These are phyloP conservation scores for Andrena trimmerana DNA, from an alignment of 2,888 invertebrate species.

Conservation along the genomic window DNA sequence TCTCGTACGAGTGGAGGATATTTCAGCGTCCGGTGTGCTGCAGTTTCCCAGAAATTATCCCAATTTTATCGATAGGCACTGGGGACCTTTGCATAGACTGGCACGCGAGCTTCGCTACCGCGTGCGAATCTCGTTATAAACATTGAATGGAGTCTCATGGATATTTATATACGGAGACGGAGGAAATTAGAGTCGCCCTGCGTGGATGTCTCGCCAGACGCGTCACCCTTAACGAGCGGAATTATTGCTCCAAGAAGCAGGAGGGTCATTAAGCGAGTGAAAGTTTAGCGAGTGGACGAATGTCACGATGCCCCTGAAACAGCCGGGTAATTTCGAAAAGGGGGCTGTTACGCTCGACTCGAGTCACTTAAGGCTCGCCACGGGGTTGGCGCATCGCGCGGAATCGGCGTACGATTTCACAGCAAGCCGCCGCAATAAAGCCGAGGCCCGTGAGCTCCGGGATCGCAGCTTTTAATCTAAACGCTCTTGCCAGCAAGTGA, in stretches of 20 bases:
- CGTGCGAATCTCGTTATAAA: not conserved
- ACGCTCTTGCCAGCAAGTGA: slow-evolving; percentile 61
- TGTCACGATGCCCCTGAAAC: slow-evolving; percentile 21
- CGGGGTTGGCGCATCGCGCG: slow-evolving; percentile 60
- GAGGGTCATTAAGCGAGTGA: slow-evolving; percentile 32
- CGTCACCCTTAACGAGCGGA: slow-evolving; percentile 40
- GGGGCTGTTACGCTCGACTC: slow-evolving; percentile 47
- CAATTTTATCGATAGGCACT: slow-evolving; percentile 15
- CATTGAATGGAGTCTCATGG: no score
- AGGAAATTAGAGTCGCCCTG: not conserved
- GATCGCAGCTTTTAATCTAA: slow-evolving; percentile 67
- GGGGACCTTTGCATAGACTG: not conserved
- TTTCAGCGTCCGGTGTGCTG: not conserved
- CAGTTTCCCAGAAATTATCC: slow-evolving; percentile 1
- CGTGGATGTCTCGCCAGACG: slow-evolving; percentile 16
- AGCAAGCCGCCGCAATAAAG: slow-evolving; percentile 70
- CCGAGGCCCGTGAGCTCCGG: slow-evolving; percentile 33
- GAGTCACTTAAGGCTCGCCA: slow-evolving; percentile 64
- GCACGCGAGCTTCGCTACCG: not conserved
- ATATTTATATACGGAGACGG: no score
- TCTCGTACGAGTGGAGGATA: slow-evolving; percentile 16
- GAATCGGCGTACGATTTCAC: slow-evolving; percentile 72
- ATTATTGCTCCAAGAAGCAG: slow-evolving; percentile 36
- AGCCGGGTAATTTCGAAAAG: slow-evolving; percentile 52
- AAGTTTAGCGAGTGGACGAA: slow-evolving; percentile 26